Evolutionary conservation across 2,797 vertebrate genomes (phyloP), one percentile per base, ranked within the genome.

Genomic region (Anableps anableps): DNA sequence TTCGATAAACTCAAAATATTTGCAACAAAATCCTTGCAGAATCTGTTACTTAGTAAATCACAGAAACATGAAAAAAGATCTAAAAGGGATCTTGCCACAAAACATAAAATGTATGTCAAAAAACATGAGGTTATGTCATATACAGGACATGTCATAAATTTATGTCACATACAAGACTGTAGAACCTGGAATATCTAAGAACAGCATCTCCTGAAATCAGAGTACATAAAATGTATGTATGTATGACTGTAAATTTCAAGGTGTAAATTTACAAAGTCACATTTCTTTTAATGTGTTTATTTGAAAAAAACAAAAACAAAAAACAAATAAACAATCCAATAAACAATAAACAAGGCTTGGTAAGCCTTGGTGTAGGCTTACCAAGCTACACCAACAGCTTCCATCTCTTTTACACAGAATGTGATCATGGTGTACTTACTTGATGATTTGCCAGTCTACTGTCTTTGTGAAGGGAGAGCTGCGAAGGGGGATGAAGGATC

Each of bases 381-480:
- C n/a, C 26, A 55, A 55, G 13, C 1, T 41, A 41, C 11, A 47
- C 31, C 31, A 34, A 19, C 9, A 36, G 34, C 8, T 66, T 36
- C 34, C 16, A 19, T 64, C 17, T 36, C 60, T 29, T 60, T n/a
- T 31, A 17, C 58, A 29, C 31, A 62, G 60, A 34, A 62, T 2
- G 19, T 19, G 26, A 16, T 50, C 21, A 43, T 1, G 2, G 45
- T n/a, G 13, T 8, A 86, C 97, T 94, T 96, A 98, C 99, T 99
- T 99, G 87, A 99, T 95, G 79, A 96, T 96, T 93, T 99, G 99
- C 97, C 97, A 99, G 95, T 99, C 98, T 70, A 98, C 96, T 0
- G 99, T 99, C 23, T 97, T 95, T 3, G 98, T 99, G 34, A 98
- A 93, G 85, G 97, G 96, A 90, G 98, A 99, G 88, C 95, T 96